A percentile compares a stretch with the other conserved stretches of the same genome.
Evolutionary conservation across 2,888 invertebrate genomes (phyloP).

Genomic region (Hybos culiciformis): DNA sequence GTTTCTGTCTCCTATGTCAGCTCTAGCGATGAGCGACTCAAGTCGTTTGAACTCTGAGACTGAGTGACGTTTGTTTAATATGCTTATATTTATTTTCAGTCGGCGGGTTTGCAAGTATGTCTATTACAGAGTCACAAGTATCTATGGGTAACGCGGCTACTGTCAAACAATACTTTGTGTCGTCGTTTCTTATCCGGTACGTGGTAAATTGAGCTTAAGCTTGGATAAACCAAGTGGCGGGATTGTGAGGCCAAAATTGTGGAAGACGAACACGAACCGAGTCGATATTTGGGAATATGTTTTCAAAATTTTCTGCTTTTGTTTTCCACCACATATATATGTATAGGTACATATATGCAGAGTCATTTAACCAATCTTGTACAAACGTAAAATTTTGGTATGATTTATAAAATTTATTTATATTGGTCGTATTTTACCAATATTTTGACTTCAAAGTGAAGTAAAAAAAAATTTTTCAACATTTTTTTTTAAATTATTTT

Average conservation of each 20-base stretch:
- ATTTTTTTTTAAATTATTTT: too few relatives aligned
- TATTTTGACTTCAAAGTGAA: too few relatives aligned
- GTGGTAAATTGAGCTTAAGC: not conserved
- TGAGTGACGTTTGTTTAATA: not conserved
- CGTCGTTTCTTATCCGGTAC: not conserved
- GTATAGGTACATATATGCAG: too few relatives aligned
- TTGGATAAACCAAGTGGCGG: not conserved
- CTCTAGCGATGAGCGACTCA: not conserved
- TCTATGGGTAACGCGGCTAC: not conserved
- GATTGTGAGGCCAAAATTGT: not conserved
- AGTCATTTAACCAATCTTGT: too few relatives aligned
- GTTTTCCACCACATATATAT: too few relatives aligned
- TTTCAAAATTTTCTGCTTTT: too few relatives aligned
- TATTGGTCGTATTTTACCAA: too few relatives aligned
- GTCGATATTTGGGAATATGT: too few relatives aligned
- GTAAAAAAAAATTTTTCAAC: too few relatives aligned
- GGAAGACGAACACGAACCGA: not conserved
- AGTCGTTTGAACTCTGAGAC: not conserved
- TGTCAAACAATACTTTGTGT: constrained; percentile 1
- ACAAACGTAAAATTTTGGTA: too few relatives aligned
- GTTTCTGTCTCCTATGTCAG: not conserved
- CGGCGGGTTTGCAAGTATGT: not conserved
- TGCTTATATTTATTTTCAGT: not conserved
- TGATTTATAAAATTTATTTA: too few relatives aligned
- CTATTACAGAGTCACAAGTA: not conserved